A percentile compares a stretch with the other conserved stretches of the same genome.
Conservation (phyloP, 2,888 invertebrate species). For the Schrankia costaestrigalis region DNA sequence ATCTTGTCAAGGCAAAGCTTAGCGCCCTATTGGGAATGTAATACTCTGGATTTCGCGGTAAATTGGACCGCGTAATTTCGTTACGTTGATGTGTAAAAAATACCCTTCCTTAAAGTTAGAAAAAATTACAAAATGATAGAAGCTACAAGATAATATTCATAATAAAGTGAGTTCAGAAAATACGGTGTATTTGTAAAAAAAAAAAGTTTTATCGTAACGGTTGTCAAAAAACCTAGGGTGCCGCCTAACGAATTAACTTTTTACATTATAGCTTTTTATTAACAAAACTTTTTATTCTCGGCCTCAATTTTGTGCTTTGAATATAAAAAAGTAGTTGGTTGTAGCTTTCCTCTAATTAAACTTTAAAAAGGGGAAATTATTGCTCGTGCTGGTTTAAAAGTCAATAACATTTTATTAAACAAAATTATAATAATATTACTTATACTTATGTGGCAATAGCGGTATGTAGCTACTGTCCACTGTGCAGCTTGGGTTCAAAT, state of each 20-base stretch:
- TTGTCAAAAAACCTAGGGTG: constrained; percentile 3
- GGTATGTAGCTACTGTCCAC: no score
- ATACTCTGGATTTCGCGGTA: constrained; percentile 19
- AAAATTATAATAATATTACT: no score
- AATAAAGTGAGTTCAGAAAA: neutral
- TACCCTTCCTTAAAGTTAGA: neutral
- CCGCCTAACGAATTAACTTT: constrained; percentile 6
- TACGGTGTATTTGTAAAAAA: neutral
- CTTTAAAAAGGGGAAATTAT: no score
- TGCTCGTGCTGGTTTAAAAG: no score
- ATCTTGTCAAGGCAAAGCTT: constrained; percentile 36
- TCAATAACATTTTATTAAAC: no score
- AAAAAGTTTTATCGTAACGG: constrained; percentile 2
- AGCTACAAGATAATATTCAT: neutral
- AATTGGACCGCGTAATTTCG: constrained; percentile 3
- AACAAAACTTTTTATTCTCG: constrained; percentile 3
- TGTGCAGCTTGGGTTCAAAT: no score
- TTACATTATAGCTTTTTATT: constrained; percentile 5
- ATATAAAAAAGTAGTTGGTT: constrained; percentile 4
- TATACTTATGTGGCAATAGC: no score
- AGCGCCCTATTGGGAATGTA: constrained; percentile 27
- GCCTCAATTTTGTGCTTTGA: constrained; percentile 3
- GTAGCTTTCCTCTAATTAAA: constrained; percentile 1
- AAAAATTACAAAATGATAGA: neutral
- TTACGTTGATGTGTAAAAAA: neutral